Percentiles rank a stretch among this genome's conserved stretches.
These are phyloP conservation scores for Echinometra lucunter DNA, from an alignment of 53 echinoderm and acorn worm genomes.

Conservation along the genomic window DNA sequence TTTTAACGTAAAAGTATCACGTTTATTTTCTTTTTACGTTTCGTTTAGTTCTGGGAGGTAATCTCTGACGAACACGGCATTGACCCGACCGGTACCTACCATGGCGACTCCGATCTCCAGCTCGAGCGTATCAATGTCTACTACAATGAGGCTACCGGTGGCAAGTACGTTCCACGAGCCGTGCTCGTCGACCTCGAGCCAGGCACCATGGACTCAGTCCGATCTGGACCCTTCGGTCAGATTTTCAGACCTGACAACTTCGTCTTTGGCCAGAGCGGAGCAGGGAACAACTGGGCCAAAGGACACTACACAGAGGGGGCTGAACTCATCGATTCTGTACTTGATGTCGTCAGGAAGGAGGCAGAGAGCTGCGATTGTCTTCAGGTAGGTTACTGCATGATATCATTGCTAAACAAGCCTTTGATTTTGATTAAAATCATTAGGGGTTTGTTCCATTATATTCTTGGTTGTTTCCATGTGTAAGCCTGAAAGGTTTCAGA, in stretches of 20 bases:
- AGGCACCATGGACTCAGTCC: conserved; percentile 76
- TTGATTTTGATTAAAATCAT: too few species aligned
- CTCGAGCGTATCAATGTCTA: conserved; percentile 93
- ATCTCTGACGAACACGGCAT: conserved; percentile 86
- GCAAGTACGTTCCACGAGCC: conserved; percentile 75
- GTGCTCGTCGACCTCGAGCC: conserved; percentile 79
- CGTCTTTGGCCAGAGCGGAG: conserved; percentile 79
- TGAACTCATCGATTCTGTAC: conserved; percentile 77
- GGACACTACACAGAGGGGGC: conserved; percentile 81
- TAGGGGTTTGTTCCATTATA: too few species aligned
- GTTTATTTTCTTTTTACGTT: too few species aligned
- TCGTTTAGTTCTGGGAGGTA: conserved; percentile 79
- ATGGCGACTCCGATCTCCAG: conserved; percentile 91
- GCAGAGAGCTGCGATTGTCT: conserved; percentile 73
- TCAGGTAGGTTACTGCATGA: conserved; percentile 36
- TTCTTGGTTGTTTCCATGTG: too few species aligned
- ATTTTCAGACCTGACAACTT: conserved; percentile 79
- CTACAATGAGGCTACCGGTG: conserved; percentile 92
- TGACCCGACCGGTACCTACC: conserved; percentile 92
- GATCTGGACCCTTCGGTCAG: conserved; percentile 75
- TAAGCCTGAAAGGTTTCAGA: too few species aligned
- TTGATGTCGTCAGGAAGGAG: conserved; percentile 78
- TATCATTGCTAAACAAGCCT: too few species aligned
- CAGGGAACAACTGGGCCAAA: conserved; percentile 80
- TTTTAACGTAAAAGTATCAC: too few species aligned